Percentiles rank a stretch among this genome's conserved stretches.
These are phyloP conservation scores for Coleophora deauratella DNA, from an alignment of 2,888 invertebrate species.

Conservation along the genomic window DNA sequence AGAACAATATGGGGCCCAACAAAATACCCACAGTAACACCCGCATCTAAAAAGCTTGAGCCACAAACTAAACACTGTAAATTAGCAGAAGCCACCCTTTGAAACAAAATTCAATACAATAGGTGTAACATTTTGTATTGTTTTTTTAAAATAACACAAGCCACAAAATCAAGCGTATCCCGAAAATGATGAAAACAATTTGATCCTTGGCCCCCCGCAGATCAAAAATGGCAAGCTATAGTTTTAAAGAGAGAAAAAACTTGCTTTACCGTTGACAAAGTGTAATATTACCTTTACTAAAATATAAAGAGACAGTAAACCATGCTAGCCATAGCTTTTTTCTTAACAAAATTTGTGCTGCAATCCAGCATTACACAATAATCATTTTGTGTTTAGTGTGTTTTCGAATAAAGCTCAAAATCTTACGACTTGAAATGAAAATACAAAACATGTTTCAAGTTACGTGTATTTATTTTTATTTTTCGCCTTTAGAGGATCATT, in stretches of 20 bases:
- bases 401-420: conserved; percentile 24
- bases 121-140: conserved; percentile 36
- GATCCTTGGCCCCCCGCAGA: conserved; percentile 43
- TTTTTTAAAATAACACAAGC: conserved; percentile 32
- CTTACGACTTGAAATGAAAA: conserved; percentile 11
- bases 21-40: conserved; percentile 34
- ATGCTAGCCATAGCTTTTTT: conserved; percentile 5
- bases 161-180: conserved; percentile 47
- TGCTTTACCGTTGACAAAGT: not conserved
- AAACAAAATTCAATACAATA: conserved; percentile 32
- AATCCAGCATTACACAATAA: conserved; percentile 1
- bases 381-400: too few species aligned
- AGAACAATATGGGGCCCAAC: conserved; percentile 5
- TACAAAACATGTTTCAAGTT: conserved; percentile 16
- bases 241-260: not conserved
- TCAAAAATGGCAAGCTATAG: conserved; percentile 36
- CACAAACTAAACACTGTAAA: conserved; percentile 44
- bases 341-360: conserved; percentile 15
- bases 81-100: conserved; percentile 49
- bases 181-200: conserved; percentile 50
- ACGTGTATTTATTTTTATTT: conserved; percentile 56
- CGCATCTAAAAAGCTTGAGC: conserved; percentile 38
- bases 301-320: conserved; percentile 1
- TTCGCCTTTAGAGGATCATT: conserved; percentile 65
- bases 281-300: conserved; percentile 10